Evolutionary conservation across 1,140 invertebrate species (phyloP), one percentile per base, ranked within the genome.

Genomic region (Anastrepha obliqua): DNA sequence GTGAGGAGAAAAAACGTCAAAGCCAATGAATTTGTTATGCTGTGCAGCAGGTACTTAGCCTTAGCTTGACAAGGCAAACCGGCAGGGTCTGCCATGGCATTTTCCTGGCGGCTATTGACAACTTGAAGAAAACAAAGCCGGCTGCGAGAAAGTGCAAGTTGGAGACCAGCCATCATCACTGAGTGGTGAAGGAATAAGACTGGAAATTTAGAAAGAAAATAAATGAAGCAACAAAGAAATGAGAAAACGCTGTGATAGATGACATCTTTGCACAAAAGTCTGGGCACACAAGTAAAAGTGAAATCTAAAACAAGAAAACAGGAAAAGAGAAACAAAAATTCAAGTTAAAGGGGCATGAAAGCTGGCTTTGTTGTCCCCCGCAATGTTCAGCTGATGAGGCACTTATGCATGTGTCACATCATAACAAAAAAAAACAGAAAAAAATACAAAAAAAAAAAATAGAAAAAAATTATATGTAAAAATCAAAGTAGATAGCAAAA

Each of bases 351-450:
- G 55, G 51, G 20, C 20, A 81, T 87, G 59, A 64, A 64, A 51
- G 59, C 62, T 4, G n/a, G 29, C 62, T 67, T 86, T 87, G 59
- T 87, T 64, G 55, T 17, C 74, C 17, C 6, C 29, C 44, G 29
- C 74, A 55, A 20, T 81, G 29, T 47, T 20, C 60, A 2, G 44
- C 44, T 87, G 62, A 64, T 87, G 86, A 87, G 44, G 86, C 86
- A 87, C 86, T 87, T 65, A 65, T 87, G 86, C 86, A 87, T 87
- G 86, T 87, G 86, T 87, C 86, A 87, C 86, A 87, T 87, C 60
- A 81, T 55, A 81, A 55, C 11, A 55, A 67, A 81, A 55, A 55
- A 20, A 55, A 29, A 39, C 17, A 55, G 74, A 29, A 39, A 67
- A 67, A 67, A 39, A 67, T 55, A 55, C 6, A 55, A 64, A 58